Conservation (phyloP, 2,888 invertebrate species). For the Drosophila dives region DNA sequence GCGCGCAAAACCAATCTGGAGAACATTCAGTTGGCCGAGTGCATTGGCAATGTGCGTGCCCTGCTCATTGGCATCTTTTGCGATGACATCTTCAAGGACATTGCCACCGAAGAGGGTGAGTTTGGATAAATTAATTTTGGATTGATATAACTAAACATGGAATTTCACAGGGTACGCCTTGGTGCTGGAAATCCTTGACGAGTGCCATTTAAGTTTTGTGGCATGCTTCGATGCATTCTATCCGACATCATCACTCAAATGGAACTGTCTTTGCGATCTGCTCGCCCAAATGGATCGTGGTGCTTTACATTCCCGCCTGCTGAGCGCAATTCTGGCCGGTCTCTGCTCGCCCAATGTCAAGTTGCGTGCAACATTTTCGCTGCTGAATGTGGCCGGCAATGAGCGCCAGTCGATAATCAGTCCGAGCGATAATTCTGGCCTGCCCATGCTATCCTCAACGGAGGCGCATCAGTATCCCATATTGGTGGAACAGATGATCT, state of each 20-base stretch:
- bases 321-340: constrained; percentile 93
- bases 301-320: constrained; percentile 86
- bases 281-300: constrained; percentile 89
- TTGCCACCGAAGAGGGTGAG: constrained; percentile 82
- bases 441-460: constrained; percentile 87
- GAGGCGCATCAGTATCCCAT: constrained; percentile 91
- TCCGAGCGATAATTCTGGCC: constrained; percentile 89
- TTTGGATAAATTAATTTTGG: constrained; percentile 22
- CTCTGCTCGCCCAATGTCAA: constrained; percentile 92
- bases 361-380: constrained; percentile 90
- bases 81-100: constrained; percentile 87
- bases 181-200: constrained; percentile 91
- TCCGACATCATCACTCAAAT: constrained; percentile 96
- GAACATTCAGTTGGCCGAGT: constrained; percentile 92
- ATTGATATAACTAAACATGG: not conserved
- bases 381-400: constrained; percentile 86
- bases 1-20: constrained; percentile 85
- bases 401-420: constrained; percentile 86
- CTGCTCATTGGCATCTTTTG: constrained; percentile 93
- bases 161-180: constrained; percentile 86
- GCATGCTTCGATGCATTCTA: constrained; percentile 98
- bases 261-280: constrained; percentile 95
- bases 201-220: constrained; percentile 95
- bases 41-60: constrained; percentile 93
- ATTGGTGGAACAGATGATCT: constrained; percentile 91